A percentile compares a stretch with the other conserved stretches of the same genome.
Conservation (phyloP, 2,888 invertebrate genomes). For the Aquatica leii region DNA sequence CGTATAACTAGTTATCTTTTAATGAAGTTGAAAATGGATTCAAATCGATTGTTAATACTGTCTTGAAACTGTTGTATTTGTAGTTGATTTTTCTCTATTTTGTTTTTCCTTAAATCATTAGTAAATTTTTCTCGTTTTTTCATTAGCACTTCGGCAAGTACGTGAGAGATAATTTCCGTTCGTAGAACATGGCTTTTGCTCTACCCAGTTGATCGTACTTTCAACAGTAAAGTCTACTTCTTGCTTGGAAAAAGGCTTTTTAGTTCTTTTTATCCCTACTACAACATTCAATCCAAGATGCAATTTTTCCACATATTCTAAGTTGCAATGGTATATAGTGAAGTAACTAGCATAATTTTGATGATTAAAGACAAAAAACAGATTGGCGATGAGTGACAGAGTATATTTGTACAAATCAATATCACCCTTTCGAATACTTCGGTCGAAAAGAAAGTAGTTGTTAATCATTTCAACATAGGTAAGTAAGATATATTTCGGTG, state of each 20-base stretch:
- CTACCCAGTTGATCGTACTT: slow-evolving; percentile 46
- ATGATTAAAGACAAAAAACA: slow-evolving; percentile 37
- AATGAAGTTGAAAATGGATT: neutral
- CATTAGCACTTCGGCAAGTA: neutral
- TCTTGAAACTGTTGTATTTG: slow-evolving; percentile 1
- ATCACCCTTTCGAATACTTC: slow-evolving; percentile 24
- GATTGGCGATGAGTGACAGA: slow-evolving; percentile 25
- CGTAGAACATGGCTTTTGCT: slow-evolving; percentile 40
- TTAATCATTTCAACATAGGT: slow-evolving; percentile 7
- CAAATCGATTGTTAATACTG: slow-evolving; percentile 1
- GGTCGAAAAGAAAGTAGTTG: slow-evolving; percentile 8
- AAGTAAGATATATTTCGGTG: neutral
- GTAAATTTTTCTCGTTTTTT: neutral
- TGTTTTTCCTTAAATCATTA: neutral
- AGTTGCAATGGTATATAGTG: slow-evolving; percentile 32
- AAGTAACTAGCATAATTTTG: slow-evolving; percentile 38
- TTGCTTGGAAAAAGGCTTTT: slow-evolving; percentile 42
- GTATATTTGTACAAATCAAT: slow-evolving; percentile 17
- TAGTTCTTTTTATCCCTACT: slow-evolving; percentile 42
- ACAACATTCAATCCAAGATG: slow-evolving; percentile 40
- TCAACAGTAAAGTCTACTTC: slow-evolving; percentile 42
- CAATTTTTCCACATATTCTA: slow-evolving; percentile 24
- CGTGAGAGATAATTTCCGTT: slow-evolving; percentile 36
- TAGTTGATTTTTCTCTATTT: neutral
- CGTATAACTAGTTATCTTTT: neutral